Conservation (phyloP, 2,797 vertebrate species). For the Iguana delicatissima region DNA sequence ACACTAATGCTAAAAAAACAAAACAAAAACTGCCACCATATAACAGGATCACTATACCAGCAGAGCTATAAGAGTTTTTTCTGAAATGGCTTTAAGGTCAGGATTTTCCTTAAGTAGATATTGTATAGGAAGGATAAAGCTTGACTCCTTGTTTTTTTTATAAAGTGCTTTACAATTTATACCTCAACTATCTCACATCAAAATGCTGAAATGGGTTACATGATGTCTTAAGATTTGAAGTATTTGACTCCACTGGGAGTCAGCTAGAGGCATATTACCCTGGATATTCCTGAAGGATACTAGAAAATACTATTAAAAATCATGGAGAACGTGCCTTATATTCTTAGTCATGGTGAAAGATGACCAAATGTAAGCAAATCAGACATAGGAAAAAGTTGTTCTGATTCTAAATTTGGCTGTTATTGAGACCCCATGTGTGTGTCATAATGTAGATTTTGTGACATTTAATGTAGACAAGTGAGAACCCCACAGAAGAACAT, state of each 20-base stretch:
- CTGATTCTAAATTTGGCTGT: not conserved
- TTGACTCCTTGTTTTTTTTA: not conserved
- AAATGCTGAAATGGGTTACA: not conserved
- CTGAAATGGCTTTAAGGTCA: constrained; percentile 21
- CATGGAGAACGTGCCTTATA: not conserved
- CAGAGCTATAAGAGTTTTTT: not conserved
- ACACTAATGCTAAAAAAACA: not conserved
- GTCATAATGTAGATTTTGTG: not conserved
- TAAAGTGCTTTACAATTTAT: not conserved
- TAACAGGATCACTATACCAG: constrained; percentile 22
- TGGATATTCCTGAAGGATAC: not conserved
- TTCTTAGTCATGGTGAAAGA: not conserved
- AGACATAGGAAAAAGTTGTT: not conserved
- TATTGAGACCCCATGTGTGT: not conserved
- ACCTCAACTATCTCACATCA: not conserved
- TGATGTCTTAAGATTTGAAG: not conserved
- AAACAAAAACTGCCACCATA: not conserved
- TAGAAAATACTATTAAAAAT: not conserved
- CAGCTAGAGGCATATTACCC: not conserved
- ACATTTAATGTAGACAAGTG: not conserved
- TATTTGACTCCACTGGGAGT: not conserved
- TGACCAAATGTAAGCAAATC: not conserved
- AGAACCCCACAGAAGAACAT: not conserved
- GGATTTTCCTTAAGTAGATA: not conserved
- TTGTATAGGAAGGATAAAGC: not conserved